Evolutionary conservation across 2,888 invertebrate genomes (phyloP), one percentile per base, ranked within the genome.

Genomic region (Tetramorium bicarinatum): DNA sequence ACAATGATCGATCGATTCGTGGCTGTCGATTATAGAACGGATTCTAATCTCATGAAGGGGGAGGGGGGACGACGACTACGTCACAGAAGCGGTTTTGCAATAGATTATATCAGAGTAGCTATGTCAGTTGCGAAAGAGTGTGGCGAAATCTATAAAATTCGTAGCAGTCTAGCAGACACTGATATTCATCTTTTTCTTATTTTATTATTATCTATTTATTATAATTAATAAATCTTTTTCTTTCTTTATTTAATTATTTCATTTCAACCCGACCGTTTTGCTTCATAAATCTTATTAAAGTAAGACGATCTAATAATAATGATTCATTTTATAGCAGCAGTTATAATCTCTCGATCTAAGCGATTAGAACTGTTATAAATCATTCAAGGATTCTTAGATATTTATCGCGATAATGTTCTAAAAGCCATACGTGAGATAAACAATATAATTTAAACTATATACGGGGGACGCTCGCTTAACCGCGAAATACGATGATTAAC

Each of bases 31-130:
- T 56, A 52, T 61, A 49, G 47, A 79, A 67, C 29, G 76, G 69
- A 71, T 38, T 77, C 72, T 69, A 87, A 85, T 87, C 77, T 59
- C 67, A 74, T 44, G 67, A 67, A 29, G 2, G 29, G 29, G 1
- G 29, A 52, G 74, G 61, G 71, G 15, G 13, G 3, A 13, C 29
- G 3, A 13, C 29, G 38, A 15, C 38, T 44, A 54, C 29, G 69
- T 21, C 38, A 38, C 15, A 69, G 29, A 77, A 25, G 29, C 71
- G 34, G 7, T 72, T 72, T 47, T n/a, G 79, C 34, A 72, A 71
- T 25, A 21, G 56, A 13, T 15, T 79, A 9, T 21, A 54, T 52
- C n/a, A 21, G 34, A 38, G 21, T 11, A 41, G 13, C 41, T 77
- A n/a, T 3, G 18, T 71, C 18, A 34, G 25, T 34, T 56, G 49